Evolutionary conservation across 2,113 vertebrate species (phyloP), one percentile per base, ranked within the genome.

Genomic region (Pogona vitticeps): DNA sequence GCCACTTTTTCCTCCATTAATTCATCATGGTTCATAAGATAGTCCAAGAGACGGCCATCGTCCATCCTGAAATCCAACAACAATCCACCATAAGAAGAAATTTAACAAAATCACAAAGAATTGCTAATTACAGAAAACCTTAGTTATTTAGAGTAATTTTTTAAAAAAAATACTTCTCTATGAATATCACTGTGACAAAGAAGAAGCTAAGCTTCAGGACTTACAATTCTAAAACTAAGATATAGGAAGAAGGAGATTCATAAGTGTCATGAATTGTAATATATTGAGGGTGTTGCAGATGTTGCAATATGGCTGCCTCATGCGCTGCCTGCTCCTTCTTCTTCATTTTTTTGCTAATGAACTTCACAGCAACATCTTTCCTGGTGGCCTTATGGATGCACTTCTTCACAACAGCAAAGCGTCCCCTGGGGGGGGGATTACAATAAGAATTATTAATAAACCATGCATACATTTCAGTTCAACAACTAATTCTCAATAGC

Each of bases 1-100:
- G 98, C 98, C 6, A 99, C 98, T 90, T 98, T 99, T 85, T 99
- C 99, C 92, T 99, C 99, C 98, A 99, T 99, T 52, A 99, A 95
- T 90, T 99, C 98, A 89, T 99, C 98, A 0, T 99, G 98, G 89
- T 98, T 98, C 88, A 98, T 98, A n/a, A 99, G 96, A 82, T 98
- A 99, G 87, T 99, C 98, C 17, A 99, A 95, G 86, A 99, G 95
- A 38, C 98, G 97, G 0, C 99, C 98, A 0, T 98, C 98, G 61
- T 99, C 98, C 96, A 99, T 96, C 73, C 98, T 99, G 84, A 77
- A 95, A 93, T 93, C 42, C 86, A 90, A 93, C 46, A 79, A 90
- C 81, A 82, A 80, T 75, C 38, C 13, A 26, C 0, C 17, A 28
- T 0, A 36, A 83, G 81, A 70, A 85, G 5, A 88, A 76, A 86